Evolutionary conservation across 2,888 invertebrate genomes (phyloP), one percentile per base, ranked within the genome.

Genomic region (Fissipunctia ypsillon): DNA sequence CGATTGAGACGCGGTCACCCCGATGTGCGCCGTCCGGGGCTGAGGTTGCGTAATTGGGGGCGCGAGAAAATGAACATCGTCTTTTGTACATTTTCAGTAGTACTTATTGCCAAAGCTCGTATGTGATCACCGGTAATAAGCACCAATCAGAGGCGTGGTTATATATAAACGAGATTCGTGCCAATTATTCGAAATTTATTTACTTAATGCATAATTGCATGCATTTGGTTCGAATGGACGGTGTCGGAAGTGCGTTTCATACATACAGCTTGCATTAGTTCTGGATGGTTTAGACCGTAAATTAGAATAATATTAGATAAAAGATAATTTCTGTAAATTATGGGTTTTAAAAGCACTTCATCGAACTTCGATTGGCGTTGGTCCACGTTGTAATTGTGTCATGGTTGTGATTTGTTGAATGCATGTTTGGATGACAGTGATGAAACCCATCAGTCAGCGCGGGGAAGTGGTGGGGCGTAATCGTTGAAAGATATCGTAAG

Each of bases 1-100:
- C 86, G 85, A 88, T 84, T 78, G 75, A 73, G 82, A 76, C 84
- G 87, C 86, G 80, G 81, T 86, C 87, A 88, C 81, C 75, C 85
- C 88, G 87, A 88, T 88, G 88, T 91, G 88, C 84, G 80, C 73
- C 84, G 88, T 87, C 84, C 87, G 86, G 87, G 90, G 90, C 89
- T 91, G 92, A 92, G 92, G 91, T 93, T 93, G 92, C 88, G 86
- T 88, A 91, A 92, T 93, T 93, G 88, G 89, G 89, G 88, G 91
- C 87, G 90, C 88, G 85, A 90, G 87, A 88, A 91, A 92, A 90
- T 88, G 84, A 79, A 73, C 90, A 82, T 85, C 90, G 91, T 91
- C 95, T 94, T 95, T 95, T 94, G 93, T 94, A 93, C 90, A 92
- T 91, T 93, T 95, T 93, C 90, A 87, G 78, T 83, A 84, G 90